Evolutionary conservation across 1,140 invertebrate genomes (phyloP), one percentile per base, ranked within the genome.

Genomic region (Apis laboriosa): DNA sequence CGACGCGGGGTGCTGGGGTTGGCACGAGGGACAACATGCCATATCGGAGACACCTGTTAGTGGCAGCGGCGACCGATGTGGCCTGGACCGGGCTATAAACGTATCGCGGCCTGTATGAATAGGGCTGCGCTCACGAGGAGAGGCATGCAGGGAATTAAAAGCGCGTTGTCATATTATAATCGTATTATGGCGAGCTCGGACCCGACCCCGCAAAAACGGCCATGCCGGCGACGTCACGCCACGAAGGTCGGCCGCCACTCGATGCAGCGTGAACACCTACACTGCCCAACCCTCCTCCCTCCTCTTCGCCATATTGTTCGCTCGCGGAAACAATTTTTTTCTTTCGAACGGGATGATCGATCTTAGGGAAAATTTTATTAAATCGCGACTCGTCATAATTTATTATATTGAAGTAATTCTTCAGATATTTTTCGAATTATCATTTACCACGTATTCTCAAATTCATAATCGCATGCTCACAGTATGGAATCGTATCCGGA

Each of bases 1-100:
- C 80, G 83, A 68, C 79, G 75, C 84, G 84, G 80, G 77, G 86
- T 88, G 89, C 89, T 79, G 83, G 84, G 86, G 76, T 87, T 88
- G 83, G 85, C 84, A 86, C 87, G 86, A 90, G 87, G 81, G 87
- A 89, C 90, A 93, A 92, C 91, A 91, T 93, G 89, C 92, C 92
- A 93, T 93, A 93, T 93, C 88, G 90, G 92, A 89, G 91, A 93
- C 92, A 92, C 91, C 90, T 92, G 92, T 92, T 93, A 93, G 89
- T 86, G 85, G 84, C 80, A 87, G 78, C 85, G 78, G 78, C 85
- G 78, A 84, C 75, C 80, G 80, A 80, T 79, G 70, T 73, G 74
- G 87, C 66, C 79, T 67, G 67, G 73, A 71, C 58, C 77, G 68
- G 64, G 72, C 86, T 90, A 91, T 91, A 92, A 92, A 90, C 85